phyloP scores from a whole-genome alignment of 2,113 vertebrate species.

The Tyto alba region DNA sequence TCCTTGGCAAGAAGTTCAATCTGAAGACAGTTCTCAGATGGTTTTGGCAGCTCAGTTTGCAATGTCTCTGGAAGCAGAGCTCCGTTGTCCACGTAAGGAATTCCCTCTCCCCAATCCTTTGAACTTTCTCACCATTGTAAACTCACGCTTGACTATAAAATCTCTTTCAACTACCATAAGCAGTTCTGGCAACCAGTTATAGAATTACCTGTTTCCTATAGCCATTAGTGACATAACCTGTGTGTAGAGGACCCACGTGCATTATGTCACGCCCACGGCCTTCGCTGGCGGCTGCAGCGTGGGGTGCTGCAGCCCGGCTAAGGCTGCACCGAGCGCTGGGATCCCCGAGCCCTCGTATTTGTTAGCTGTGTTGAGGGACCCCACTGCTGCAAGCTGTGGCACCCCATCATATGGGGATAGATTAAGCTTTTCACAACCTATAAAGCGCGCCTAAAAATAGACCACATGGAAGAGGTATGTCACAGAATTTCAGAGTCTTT shows the following conservation, averaged over 20 bases:
- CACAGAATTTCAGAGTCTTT: background rate
- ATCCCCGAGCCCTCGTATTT: fast-evolving
- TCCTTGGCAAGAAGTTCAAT: constrained; percentile 38
- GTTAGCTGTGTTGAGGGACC: background rate
- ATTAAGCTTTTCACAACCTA: background rate
- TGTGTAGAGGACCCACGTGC: fast-evolving
- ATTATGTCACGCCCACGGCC: background rate
- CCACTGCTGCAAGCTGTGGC: background rate
- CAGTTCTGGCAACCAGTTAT: background rate
- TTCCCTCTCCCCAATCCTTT: background rate
- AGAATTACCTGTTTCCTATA: background rate
- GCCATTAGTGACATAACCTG: fast-evolving
- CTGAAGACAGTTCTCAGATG: constrained; percentile 22
- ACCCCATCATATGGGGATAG: fast-evolving
- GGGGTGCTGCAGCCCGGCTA: background rate
- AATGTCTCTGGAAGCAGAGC: background rate
- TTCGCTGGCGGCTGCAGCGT: background rate
- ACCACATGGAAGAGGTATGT: background rate
- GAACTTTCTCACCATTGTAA: background rate
- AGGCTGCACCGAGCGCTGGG: fast-evolving
- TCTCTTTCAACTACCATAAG: background rate
- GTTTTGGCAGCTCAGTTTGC: background rate
- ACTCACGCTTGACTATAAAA: background rate
- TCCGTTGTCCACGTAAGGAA: background rate
- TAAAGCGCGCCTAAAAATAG: background rate